Percentiles rank a stretch among this genome's conserved stretches.
Evolutionary conservation across 2,113 vertebrate species (phyloP).

Genomic region (Caretta caretta): DNA sequence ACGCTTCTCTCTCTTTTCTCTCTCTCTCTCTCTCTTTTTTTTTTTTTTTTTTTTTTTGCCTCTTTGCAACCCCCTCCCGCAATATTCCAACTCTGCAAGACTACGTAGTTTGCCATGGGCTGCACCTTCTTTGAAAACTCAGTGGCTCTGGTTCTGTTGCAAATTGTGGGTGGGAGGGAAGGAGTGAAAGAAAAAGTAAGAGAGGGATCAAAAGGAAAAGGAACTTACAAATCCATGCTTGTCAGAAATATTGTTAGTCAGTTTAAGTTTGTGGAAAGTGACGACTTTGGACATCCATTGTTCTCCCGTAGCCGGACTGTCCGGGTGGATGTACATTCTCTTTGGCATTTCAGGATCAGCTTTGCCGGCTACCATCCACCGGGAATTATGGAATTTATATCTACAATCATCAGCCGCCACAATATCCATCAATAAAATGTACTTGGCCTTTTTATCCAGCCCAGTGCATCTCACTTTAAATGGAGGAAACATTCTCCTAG

Average conservation of each 20-base stretch:
- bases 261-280: constrained; percentile 99
- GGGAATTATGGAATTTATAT: constrained; percentile 99
- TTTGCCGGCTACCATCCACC: constrained; percentile 99
- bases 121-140: background rate
- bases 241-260: constrained; percentile 99
- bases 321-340: constrained; percentile 99
- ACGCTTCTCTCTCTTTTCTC: background rate
- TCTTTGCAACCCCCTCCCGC: background rate
- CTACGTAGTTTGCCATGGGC: background rate
- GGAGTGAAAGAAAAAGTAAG: background rate
- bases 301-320: constrained; percentile 97
- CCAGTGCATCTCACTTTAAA: constrained; percentile 99
- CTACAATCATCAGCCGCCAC: constrained; percentile 99
- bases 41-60: too few relatives aligned
- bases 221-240: constrained; percentile 99
- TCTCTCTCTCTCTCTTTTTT: too few relatives aligned
- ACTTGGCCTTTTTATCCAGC: constrained; percentile 99
- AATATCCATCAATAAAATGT: constrained; percentile 99
- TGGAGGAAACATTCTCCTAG: constrained; percentile 97
- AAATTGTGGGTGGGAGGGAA: background rate
- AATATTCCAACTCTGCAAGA: background rate
- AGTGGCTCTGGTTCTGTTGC: background rate
- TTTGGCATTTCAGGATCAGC: constrained; percentile 99
- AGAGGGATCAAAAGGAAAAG: constrained; percentile 69
- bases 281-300: constrained; percentile 99